Percentiles rank a stretch among this genome's conserved stretches.
Evolutionary conservation across 2,888 invertebrate species (phyloP).

Genomic region (Elysia crispata): DNA sequence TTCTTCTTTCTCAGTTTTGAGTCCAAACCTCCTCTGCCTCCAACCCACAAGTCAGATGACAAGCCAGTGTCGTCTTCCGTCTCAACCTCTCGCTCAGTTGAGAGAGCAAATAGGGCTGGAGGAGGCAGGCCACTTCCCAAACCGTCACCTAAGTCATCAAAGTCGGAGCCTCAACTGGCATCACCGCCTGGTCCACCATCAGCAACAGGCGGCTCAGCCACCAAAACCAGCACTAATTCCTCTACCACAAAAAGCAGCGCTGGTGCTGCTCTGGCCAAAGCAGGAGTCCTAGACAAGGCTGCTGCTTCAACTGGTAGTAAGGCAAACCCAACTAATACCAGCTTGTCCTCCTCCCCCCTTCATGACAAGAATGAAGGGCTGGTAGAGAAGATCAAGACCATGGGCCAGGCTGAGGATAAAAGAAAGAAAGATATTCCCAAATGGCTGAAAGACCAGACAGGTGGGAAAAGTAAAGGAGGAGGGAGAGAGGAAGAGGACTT

Average conservation of each 20-base stretch:
- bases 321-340: conserved; percentile 41
- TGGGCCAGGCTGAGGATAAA: conserved; percentile 65
- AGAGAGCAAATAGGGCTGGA: conserved; percentile 29
- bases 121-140: conserved; percentile 38
- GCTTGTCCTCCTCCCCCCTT: too few relatives aligned
- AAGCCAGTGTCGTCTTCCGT: conserved; percentile 20
- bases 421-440: conserved; percentile 68
- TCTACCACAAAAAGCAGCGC: neutral
- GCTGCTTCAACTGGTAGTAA: too few relatives aligned
- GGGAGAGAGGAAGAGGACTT: conserved; percentile 45
- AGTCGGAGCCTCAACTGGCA: conserved; percentile 45
- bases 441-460: conserved; percentile 61
- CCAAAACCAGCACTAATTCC: neutral
- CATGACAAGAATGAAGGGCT: conserved; percentile 59
- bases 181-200: conserved; percentile 40
- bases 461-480: neutral
- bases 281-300: neutral
- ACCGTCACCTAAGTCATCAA: conserved; percentile 48
- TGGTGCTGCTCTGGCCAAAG: conserved; percentile 45
- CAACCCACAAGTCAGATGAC: conserved; percentile 47
- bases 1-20: conserved; percentile 48
- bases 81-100: conserved; percentile 12
- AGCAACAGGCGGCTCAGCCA: neutral
- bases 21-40: conserved; percentile 50
- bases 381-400: conserved; percentile 67